Evolutionary conservation across 2,888 invertebrate genomes (phyloP).

Genomic region (Idaea straminata): DNA sequence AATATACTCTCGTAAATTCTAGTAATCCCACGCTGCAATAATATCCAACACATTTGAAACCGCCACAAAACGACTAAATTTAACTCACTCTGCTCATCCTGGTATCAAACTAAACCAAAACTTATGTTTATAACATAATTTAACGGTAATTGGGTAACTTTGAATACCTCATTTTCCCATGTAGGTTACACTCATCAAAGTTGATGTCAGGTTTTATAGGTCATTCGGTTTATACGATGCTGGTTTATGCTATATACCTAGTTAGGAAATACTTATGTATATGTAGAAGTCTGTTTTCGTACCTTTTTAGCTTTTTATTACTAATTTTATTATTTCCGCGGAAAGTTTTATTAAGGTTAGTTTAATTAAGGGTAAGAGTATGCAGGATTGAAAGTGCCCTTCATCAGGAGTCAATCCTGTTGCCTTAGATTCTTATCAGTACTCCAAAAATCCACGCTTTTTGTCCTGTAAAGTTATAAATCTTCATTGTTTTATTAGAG

Average conservation of each 20-base stretch:
- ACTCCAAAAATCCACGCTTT: no score
- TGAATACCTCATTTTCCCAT: background rate
- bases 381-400: no score
- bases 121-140: slow-evolving; percentile 1
- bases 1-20: no score
- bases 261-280: background rate
- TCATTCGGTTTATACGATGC: background rate
- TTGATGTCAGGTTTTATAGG: slow-evolving; percentile 1
- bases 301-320: background rate
- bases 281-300: no score
- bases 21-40: no score
- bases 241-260: background rate
- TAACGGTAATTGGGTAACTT: background rate
- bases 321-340: background rate
- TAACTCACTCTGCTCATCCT: background rate
- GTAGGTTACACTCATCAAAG: background rate
- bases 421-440: no score
- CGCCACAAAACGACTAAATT: background rate
- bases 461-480: no score
- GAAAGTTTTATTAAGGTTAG: background rate
- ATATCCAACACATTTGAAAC: background rate
- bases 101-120: background rate
- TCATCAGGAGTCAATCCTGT: no score
- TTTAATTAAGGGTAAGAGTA: no score
- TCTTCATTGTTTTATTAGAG: no score